Percentiles rank a stretch among this genome's conserved stretches.
Conservation (phyloP, 2,113 vertebrate species). For the Nothocercus julius region DNA sequence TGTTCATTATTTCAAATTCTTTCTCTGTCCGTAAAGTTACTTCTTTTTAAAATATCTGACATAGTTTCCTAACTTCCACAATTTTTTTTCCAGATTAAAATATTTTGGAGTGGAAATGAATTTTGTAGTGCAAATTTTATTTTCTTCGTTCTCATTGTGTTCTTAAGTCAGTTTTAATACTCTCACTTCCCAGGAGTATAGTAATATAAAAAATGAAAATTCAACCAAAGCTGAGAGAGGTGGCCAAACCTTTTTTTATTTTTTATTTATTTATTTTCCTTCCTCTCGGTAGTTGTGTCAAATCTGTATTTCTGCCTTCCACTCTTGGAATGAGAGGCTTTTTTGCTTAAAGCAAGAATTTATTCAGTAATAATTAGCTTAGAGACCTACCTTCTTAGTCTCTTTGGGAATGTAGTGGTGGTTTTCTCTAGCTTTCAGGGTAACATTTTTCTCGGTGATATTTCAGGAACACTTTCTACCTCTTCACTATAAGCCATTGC, state of each 20-base stretch:
- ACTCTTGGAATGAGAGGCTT: neutral
- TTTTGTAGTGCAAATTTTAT: neutral
- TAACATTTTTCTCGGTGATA: neutral
- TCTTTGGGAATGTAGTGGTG: neutral
- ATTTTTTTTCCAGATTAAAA: neutral
- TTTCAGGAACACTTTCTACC: neutral
- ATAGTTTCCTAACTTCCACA: neutral
- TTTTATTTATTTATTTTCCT: neutral
- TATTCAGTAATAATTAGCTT: neutral
- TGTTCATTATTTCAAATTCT: neutral
- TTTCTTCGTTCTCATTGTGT: neutral
- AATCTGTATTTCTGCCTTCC: neutral
- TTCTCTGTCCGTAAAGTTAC: neutral
- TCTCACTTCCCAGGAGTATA: neutral
- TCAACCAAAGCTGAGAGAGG: neutral
- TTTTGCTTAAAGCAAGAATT: neutral
- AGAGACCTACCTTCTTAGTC: neutral
- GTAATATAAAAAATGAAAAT: neutral
- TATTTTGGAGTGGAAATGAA: neutral
- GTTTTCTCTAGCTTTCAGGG: neutral
- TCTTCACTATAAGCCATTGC: neutral
- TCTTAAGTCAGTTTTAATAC: neutral
- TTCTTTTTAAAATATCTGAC: neutral
- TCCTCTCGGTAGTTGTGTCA: neutral
- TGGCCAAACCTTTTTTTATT: neutral